A percentile compares a stretch with the other conserved stretches of the same genome.
Conservation (phyloP, 2,797 vertebrate genomes). For the Pelochelys cantorii region DNA sequence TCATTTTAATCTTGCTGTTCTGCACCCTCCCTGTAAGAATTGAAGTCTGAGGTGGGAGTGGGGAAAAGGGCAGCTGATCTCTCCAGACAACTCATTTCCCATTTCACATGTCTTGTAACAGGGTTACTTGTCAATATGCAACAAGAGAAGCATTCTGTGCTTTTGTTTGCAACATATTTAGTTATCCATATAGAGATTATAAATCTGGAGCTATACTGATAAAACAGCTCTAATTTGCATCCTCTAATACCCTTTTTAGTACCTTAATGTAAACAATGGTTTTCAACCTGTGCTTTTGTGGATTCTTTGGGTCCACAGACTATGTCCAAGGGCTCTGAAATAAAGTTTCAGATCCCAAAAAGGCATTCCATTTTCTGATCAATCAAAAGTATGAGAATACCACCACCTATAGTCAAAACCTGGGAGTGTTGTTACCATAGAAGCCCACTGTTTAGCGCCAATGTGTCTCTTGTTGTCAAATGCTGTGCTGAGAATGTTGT, state of each 20-base stretch:
- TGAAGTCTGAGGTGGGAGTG: background rate
- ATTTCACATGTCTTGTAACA: background rate
- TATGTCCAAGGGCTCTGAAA: background rate
- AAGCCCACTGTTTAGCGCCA: background rate
- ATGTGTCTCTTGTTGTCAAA: background rate
- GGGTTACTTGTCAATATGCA: background rate
- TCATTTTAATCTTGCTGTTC: conserved; percentile 22
- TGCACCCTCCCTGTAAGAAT: rapidly evolving
- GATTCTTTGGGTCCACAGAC: background rate
- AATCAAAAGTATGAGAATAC: background rate
- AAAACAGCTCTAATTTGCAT: background rate
- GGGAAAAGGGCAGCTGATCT: background rate
- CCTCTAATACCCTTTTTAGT: background rate
- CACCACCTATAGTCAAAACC: background rate
- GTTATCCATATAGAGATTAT: background rate
- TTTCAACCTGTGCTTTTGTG: background rate
- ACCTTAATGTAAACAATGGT: background rate
- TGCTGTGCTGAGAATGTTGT: background rate
- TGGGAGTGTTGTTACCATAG: background rate
- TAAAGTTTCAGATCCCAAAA: background rate
- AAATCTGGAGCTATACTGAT: background rate
- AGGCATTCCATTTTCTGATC: background rate
- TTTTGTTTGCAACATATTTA: background rate
- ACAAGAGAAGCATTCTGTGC: background rate
- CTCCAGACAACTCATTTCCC: background rate